Evolutionary conservation across 2,113 vertebrate genomes (phyloP).

Genomic region (Uropsilus gracilis): DNA sequence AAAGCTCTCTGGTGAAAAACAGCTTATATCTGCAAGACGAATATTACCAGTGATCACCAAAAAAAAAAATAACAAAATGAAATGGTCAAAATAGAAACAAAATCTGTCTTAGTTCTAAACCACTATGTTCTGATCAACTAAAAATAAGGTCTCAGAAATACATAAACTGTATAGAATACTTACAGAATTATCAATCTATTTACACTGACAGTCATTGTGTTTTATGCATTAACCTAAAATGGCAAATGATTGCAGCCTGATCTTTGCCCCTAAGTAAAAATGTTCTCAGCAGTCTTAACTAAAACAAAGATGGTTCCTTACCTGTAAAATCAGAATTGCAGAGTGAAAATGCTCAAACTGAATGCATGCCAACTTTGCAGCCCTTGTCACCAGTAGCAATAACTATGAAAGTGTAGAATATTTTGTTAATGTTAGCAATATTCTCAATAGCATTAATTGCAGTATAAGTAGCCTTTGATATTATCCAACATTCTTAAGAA

Average conservation of each 20-base stretch:
- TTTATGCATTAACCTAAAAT: constrained; percentile 32
- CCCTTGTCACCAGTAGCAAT: constrained; percentile 77
- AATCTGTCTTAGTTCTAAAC: constrained; percentile 30
- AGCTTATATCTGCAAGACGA: constrained; percentile 52
- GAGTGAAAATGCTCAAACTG: constrained; percentile 62
- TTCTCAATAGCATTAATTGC: constrained; percentile 65
- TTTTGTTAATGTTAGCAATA: constrained; percentile 72
- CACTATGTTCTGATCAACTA: background rate
- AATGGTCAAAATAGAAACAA: constrained; percentile 42
- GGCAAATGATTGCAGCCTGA: constrained; percentile 23
- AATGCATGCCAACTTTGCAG: constrained; percentile 63
- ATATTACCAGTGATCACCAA: constrained; percentile 35
- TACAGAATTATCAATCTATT: background rate
- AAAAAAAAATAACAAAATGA: constrained; percentile 43
- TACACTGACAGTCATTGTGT: background rate
- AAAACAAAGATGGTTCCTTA: constrained; percentile 68
- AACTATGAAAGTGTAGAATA: constrained; percentile 77
- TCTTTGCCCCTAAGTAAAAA: constrained; percentile 44
- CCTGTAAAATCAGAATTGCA: constrained; percentile 55
- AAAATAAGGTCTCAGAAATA: constrained; percentile 12
- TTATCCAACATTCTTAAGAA: constrained; percentile 76
- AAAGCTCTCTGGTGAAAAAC: constrained; percentile 32
- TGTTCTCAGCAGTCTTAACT: constrained; percentile 57
- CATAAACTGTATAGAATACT: background rate
- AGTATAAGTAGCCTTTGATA: constrained; percentile 64